Base-by-base conservation (phyloP, 2,888 invertebrate genomes). In the Mythimna pallens region DNA sequence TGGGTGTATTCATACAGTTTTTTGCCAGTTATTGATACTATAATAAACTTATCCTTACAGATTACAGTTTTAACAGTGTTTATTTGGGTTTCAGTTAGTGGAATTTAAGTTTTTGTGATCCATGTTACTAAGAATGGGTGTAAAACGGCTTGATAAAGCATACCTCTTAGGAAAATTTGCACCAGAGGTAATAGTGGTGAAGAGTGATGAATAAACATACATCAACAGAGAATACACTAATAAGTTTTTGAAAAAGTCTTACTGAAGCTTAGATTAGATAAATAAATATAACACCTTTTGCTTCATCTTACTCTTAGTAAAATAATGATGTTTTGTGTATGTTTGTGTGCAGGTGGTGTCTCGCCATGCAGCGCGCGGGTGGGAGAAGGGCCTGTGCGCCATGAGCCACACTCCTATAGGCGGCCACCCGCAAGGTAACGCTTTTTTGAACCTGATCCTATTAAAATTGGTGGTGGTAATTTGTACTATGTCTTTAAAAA, bases 291-390 rank as follows among this genome's bases (percentile, higher is more conserved):
- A 22, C 34, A 20, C n/a, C 8, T 12, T 58, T 55, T 57, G 17
- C n/a, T 0, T 63, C n/a, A 36, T 50, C 17, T 34, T 14, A 30
- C 30, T 3, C n/a, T n/a, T 40, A 36, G 30, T 64, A 14, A n/a
- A 22, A 36, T 54, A 22, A 54, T 62, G 14, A 61, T 65, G 22
- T 64, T 20, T 52, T 55, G 17, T 52, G 22, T 55, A n/a, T 71
- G n/a, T 68, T 68, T 80, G 22, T 76, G 71, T 81, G 36, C 92
- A 96, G 96, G 95, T 96, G 95, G 95, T 96, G 93, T 96, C 96
- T 95, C 96, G 96, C 96, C 96, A 96, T 96, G 96, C 96, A 96
- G 96, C 96, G 94, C 95, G 95, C 95, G 95, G 96, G 96, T 96
- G 96, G 96, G 96, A 96, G 96, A 91, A 96, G 95, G 96, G 96